Conservation (phyloP, 64 coral and sea anemone genomes). For the Actinia tenebrosa region DNA sequence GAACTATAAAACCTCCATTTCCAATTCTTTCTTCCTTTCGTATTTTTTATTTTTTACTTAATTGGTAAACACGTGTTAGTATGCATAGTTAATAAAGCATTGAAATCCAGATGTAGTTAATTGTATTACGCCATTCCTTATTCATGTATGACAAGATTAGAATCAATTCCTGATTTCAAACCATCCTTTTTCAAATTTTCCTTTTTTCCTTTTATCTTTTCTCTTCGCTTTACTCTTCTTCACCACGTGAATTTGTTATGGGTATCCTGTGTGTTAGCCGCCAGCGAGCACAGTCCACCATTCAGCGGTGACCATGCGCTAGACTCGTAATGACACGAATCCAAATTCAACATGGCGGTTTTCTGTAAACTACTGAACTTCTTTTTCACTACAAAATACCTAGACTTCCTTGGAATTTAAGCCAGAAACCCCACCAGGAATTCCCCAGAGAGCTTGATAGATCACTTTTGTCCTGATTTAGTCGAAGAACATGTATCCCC, state of each 20-base stretch:
- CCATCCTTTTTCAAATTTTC: background rate
- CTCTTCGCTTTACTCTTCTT: background rate
- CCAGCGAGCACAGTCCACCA: background rate
- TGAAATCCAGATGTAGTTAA: too few relatives aligned
- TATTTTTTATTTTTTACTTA: too few relatives aligned
- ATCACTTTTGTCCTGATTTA: slow-evolving; percentile 18
- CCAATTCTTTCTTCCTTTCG: too few relatives aligned
- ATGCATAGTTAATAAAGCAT: too few relatives aligned
- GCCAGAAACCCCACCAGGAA: slow-evolving; percentile 10
- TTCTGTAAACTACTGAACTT: slow-evolving; percentile 50
- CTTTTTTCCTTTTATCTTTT: background rate
- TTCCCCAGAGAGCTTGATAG: background rate
- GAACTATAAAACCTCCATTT: too few relatives aligned
- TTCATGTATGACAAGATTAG: too few relatives aligned
- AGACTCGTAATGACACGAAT: slow-evolving; percentile 41
- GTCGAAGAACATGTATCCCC: slow-evolving; percentile 19
- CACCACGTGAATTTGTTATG: background rate
- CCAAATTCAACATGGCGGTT: slow-evolving; percentile 88
- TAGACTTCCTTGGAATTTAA: slow-evolving; percentile 13
- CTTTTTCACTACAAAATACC: slow-evolving; percentile 60
- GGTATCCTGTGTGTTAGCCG: background rate
- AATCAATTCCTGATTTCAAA: too few relatives aligned
- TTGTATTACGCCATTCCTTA: too few relatives aligned
- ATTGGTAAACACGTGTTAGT: too few relatives aligned
- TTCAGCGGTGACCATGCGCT: slow-evolving; percentile 24